Percentiles rank a stretch among this genome's conserved stretches.
Conservation (phyloP, 2,113 vertebrate genomes). For the Charadrius vociferus region DNA sequence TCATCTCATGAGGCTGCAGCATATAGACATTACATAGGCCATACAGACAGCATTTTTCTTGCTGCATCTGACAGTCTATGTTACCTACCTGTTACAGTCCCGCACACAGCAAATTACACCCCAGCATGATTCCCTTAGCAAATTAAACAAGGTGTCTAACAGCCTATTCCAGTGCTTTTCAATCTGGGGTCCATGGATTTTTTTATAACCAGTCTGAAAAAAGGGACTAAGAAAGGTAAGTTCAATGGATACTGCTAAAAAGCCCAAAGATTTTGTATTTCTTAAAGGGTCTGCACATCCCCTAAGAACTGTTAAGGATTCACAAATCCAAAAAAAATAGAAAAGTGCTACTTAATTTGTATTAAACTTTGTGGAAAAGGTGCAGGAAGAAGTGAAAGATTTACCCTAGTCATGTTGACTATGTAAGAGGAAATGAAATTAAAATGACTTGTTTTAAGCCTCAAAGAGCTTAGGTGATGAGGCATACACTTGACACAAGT, state of each 20-base stretch:
- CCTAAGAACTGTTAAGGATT: background rate
- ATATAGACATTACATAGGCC: background rate
- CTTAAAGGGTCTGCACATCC: background rate
- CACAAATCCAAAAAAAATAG: background rate
- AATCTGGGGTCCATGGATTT: background rate
- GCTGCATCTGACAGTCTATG: background rate
- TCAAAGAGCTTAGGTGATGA: background rate
- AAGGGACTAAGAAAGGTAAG: background rate
- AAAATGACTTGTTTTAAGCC: background rate
- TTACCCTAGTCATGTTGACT: background rate
- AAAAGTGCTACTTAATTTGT: background rate
- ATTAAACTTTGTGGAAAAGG: background rate
- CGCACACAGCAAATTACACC: background rate
- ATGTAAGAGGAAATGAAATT: background rate
- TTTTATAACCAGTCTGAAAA: background rate
- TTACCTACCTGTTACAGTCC: background rate
- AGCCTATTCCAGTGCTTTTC: background rate
- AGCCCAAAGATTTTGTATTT: background rate
- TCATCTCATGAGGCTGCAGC: background rate
- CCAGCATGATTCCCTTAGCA: background rate
- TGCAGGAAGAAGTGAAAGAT: background rate
- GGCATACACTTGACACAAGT: background rate
- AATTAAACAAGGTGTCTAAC: background rate
- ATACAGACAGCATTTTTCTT: background rate
- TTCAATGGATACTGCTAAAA: background rate